A percentile compares a stretch with the other conserved stretches of the same genome.
These are phyloP conservation scores for Pandemis heparana DNA, from an alignment of 2,888 invertebrate genomes.

Conservation along the genomic window DNA sequence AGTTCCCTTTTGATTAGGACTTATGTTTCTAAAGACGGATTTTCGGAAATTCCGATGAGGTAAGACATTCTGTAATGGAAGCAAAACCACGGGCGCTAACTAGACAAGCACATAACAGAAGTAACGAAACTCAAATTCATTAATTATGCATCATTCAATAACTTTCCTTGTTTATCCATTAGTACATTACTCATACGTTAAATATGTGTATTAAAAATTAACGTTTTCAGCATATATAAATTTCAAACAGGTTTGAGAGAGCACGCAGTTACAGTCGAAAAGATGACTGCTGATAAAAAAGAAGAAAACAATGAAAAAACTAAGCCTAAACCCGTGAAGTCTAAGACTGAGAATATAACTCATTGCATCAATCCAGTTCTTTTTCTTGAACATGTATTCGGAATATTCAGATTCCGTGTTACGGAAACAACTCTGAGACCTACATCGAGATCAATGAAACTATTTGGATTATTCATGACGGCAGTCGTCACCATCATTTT, in stretches of 20 bases:
- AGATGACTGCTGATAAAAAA: conserved; percentile 19
- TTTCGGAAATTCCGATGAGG: background rate
- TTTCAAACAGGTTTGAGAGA: background rate
- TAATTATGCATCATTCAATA: conserved; percentile 17
- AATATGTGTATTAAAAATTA: background rate
- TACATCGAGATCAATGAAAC: conserved; percentile 55
- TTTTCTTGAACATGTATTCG: conserved; percentile 56
- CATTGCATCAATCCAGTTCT: conserved; percentile 53
- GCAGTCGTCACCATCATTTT: conserved; percentile 47
- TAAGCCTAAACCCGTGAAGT: conserved; percentile 36
- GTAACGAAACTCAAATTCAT: background rate
- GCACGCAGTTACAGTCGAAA: background rate
- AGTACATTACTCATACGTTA: background rate
- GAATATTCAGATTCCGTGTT: conserved; percentile 60
- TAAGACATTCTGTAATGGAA: background rate
- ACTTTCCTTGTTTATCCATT: conserved; percentile 3
- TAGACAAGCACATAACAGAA: background rate
- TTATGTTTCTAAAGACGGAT: background rate
- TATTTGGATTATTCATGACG: conserved; percentile 48
- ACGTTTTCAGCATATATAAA: background rate
- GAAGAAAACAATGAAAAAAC: background rate
- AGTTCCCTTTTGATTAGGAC: background rate
- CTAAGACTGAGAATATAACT: conserved; percentile 47
- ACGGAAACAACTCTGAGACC: conserved; percentile 50
- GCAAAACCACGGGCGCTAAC: too few relatives aligned